Conservation (phyloP, 2,888 invertebrate species). For the Timema podura region DNA sequence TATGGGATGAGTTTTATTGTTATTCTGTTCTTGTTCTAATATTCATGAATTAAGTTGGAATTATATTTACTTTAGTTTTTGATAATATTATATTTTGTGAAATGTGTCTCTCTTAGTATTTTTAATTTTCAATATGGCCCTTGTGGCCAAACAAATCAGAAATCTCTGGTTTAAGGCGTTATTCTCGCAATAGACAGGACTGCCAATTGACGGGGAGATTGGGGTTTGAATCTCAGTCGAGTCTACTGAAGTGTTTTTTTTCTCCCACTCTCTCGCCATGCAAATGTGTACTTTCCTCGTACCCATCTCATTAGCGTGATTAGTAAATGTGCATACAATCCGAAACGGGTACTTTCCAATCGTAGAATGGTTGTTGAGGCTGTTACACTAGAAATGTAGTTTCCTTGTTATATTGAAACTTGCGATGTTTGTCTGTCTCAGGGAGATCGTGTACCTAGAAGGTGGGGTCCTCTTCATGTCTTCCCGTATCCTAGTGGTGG, state of each 20-base stretch:
- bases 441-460: conserved; percentile 77
- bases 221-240: no score
- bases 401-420: not conserved
- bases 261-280: not conserved
- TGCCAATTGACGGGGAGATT: no score
- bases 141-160: no score
- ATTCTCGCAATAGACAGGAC: no score
- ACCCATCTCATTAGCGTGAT: not conserved
- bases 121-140: no score
- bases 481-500: conserved; percentile 91
- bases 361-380: no score
- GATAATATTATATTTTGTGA: not conserved
- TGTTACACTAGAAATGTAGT: not conserved
- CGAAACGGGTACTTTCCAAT: not conserved
- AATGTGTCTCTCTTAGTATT: not conserved
- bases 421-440: conserved; percentile 41
- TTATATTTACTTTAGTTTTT: not conserved
- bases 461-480: conserved; percentile 95
- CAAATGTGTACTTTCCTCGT: not conserved
- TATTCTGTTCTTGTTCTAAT: no score
- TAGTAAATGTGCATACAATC: not conserved
- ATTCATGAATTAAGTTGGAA: no score
- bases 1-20: no score
- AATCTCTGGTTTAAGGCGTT: no score
- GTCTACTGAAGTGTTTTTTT: not conserved